Percentiles rank a stretch among this genome's conserved stretches.
phyloP scores from a whole-genome alignment of 2,797 vertebrate species.

The Betta splendens region DNA sequence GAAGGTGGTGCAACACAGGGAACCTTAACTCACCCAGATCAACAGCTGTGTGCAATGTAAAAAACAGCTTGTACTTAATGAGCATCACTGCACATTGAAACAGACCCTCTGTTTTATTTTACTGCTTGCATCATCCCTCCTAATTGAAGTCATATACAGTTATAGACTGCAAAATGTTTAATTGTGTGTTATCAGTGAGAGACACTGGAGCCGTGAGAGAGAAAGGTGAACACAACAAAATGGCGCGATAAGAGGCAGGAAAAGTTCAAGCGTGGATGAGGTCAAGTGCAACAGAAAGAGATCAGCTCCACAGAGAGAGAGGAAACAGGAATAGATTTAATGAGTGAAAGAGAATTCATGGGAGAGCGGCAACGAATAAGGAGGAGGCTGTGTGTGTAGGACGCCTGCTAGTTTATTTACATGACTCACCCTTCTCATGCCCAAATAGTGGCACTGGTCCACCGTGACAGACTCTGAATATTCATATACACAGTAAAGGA shows the following conservation, averaged over 20 bases:
- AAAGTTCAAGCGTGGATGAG: slow-evolving; percentile 44
- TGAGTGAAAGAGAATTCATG: slow-evolving; percentile 10
- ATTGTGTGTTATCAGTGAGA: neutral
- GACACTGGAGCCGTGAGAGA: neutral
- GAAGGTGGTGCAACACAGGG: neutral
- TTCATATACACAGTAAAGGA: too few species aligned
- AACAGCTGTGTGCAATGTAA: slow-evolving; percentile 8
- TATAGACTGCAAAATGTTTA: neutral
- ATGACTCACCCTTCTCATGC: neutral
- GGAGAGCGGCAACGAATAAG: neutral
- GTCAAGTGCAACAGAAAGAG: slow-evolving; percentile 55
- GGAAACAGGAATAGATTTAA: slow-evolving; percentile 28
- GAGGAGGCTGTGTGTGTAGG: neutral
- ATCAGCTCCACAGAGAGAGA: slow-evolving; percentile 45
- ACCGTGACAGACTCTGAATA: slow-evolving; percentile 22
- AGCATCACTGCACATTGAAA: slow-evolving; percentile 5
- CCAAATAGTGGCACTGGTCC: slow-evolving; percentile 2
- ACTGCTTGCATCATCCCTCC: slow-evolving; percentile 34
- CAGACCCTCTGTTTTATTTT: slow-evolving; percentile 11
- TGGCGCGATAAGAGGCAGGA: slow-evolving; percentile 11
- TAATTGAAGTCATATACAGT: slow-evolving; percentile 8
- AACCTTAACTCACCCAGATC: slow-evolving; percentile 17
- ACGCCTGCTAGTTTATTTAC: neutral
- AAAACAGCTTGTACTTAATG: slow-evolving; percentile 8
- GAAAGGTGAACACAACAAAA: neutral